These are phyloP conservation scores for Natrix natrix DNA, from an alignment of 2,797 vertebrate species.

Conservation along the genomic window DNA sequence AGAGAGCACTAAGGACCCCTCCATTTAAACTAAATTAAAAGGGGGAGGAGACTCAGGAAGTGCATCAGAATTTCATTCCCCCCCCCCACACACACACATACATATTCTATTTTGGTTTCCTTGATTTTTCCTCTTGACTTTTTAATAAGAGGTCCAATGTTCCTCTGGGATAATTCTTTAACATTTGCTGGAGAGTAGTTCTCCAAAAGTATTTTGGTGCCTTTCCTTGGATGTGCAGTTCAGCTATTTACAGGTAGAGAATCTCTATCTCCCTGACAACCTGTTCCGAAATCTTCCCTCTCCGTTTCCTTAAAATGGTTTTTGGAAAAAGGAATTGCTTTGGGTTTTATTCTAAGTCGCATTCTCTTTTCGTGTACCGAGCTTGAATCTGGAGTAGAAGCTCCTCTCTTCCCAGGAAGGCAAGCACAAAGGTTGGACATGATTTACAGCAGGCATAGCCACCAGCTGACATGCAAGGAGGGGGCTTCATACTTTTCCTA, in stretches of 20 bases:
- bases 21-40: neutral
- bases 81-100: neutral
- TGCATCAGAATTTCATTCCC: neutral
- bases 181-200: neutral
- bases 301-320: neutral
- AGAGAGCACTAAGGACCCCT: no score
- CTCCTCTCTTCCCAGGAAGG: neutral
- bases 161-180: neutral
- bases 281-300: neutral
- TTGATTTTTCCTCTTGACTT: neutral
- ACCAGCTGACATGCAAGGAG: slow-evolving; percentile 2
- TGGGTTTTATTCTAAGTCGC: neutral
- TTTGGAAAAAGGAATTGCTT: neutral
- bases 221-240: neutral
- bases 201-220: neutral
- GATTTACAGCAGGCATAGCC: slow-evolving; percentile 35
- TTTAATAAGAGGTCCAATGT: neutral
- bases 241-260: neutral
- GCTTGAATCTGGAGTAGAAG: neutral
- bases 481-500: slow-evolving; percentile 16
- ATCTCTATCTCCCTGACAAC: neutral
- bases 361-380: neutral
- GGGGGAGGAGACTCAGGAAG: no score
- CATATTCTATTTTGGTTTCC: neutral
- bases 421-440: neutral